These are phyloP conservation scores for Oxyscelio sp. DNA, from an alignment of 2,888 invertebrate species.

Conservation along the genomic window DNA sequence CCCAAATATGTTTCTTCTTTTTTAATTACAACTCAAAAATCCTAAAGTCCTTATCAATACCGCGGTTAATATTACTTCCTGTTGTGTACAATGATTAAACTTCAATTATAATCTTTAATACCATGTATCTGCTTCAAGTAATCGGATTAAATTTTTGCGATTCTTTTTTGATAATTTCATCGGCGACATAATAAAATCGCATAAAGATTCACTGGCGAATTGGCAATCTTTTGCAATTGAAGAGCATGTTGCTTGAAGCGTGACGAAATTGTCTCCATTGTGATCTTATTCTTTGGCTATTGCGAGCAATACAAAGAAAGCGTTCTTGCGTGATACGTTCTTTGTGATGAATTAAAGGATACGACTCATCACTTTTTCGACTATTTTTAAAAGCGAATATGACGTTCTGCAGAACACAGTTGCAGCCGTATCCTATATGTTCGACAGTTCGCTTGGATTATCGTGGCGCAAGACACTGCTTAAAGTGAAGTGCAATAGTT, in stretches of 20 bases:
- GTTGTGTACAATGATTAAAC: too few species aligned
- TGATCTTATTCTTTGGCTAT: conserved; percentile 57
- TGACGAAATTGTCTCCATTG: conserved; percentile 71
- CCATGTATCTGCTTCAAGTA: too few species aligned
- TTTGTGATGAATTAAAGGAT: conserved; percentile 72
- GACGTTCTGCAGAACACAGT: conserved; percentile 65
- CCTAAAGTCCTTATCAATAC: too few species aligned
- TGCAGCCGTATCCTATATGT: conserved; percentile 43
- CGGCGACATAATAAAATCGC: conserved; percentile 46
- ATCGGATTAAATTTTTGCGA: neutral
- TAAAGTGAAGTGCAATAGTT: conserved; percentile 77
- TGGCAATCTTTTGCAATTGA: conserved; percentile 67
- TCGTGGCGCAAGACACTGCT: conserved; percentile 76
- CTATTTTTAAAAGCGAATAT: conserved; percentile 79
- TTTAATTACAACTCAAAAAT: too few species aligned
- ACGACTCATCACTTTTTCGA: conserved; percentile 75
- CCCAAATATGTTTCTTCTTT: too few species aligned
- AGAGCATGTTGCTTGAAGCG: conserved; percentile 56
- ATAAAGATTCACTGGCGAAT: conserved; percentile 62
- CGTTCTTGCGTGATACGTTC: conserved; percentile 72
- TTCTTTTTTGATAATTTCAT: conserved; percentile 50
- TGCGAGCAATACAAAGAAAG: conserved; percentile 74
- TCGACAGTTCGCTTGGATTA: conserved; percentile 74
- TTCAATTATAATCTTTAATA: too few species aligned
- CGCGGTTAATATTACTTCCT: too few species aligned